Base-by-base conservation (phyloP, 2,113 vertebrate species). In the Vulpes lagopus region DNA sequence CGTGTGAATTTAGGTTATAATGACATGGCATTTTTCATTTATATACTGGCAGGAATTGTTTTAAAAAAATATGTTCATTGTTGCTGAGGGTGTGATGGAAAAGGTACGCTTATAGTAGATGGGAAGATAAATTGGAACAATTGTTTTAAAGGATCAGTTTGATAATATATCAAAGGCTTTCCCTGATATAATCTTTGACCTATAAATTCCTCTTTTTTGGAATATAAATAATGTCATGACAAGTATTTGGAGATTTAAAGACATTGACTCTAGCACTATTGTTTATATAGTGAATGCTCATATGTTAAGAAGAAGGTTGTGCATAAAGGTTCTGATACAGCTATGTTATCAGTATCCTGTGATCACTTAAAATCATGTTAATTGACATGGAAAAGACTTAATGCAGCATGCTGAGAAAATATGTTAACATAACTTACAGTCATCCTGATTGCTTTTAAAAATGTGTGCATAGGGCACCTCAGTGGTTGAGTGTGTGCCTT, bases 1-100 rank as follows among this genome's bases (percentile, higher is more conserved):
- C 94, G 71, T 81, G 60, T 16, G 27, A 89, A 69, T 84, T 91
- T 74, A 78, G 49, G 69, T 91, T 74, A 51, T 23, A 91, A 51
- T 57, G 25, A 71, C 64, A 55, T 81, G 25, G 5, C 20, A 65
- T 74, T 91, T 92, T 81, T 89, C 23, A 65, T 23, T 32, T 84
- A 32, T 0, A 27, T 89, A 85, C 55, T 73, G 11, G 49, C 60
- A 20, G 22, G 69, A 22, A 32, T 65, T 59, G 30, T 90, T 23
- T 95, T 59, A 8, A 2, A 32, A 94, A 71, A 67, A 19, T 69
- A 19, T 71, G 64, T 76, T 9, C n/a, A 0, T 30, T 95, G 7
- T 64, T 83, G 23, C n/a, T 83, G 20, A 94, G 87, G 7, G 8
- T 93, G 4, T 95, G 35, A 14, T 71, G 14, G 5, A 32, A 32